Evolutionary conservation across 2,888 invertebrate species (phyloP).

Genomic region (Lasius fuliginosus): DNA sequence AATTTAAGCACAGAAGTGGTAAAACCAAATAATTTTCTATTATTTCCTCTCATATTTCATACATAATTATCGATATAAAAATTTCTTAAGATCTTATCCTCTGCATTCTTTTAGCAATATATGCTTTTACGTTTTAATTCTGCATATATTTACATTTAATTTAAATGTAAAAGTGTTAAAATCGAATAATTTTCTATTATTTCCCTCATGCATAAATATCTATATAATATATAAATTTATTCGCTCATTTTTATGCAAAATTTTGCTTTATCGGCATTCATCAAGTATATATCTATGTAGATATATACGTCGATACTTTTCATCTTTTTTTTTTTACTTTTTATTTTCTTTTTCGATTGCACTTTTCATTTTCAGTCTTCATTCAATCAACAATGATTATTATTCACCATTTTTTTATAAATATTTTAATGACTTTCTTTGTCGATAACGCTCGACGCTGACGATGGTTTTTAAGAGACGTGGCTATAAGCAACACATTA

Average conservation of each 20-base stretch:
- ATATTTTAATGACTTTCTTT: neutral
- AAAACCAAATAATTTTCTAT: conserved; percentile 1
- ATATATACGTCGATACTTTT: neutral
- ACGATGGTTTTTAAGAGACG: neutral
- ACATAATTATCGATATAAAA: neutral
- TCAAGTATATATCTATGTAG: neutral
- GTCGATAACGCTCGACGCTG: neutral
- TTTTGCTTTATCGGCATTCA: neutral
- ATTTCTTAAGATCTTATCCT: neutral
- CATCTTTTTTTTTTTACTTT: neutral
- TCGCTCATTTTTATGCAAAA: neutral
- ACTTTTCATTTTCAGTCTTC: conserved; percentile 28
- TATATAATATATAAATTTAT: neutral
- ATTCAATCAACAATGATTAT: neutral
- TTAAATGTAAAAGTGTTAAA: neutral
- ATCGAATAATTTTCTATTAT: conserved; percentile 2
- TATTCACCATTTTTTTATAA: neutral
- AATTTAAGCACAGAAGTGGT: neutral
- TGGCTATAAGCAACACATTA: neutral
- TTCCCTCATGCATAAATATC: neutral
- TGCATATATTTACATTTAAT: neutral
- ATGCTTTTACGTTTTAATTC: neutral
- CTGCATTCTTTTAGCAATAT: neutral
- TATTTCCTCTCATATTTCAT: neutral
- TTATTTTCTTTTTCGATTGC: neutral